Percentiles rank a stretch among this genome's conserved stretches.
Conservation (phyloP, 2,888 invertebrate species). For the Tridacna crocea region DNA sequence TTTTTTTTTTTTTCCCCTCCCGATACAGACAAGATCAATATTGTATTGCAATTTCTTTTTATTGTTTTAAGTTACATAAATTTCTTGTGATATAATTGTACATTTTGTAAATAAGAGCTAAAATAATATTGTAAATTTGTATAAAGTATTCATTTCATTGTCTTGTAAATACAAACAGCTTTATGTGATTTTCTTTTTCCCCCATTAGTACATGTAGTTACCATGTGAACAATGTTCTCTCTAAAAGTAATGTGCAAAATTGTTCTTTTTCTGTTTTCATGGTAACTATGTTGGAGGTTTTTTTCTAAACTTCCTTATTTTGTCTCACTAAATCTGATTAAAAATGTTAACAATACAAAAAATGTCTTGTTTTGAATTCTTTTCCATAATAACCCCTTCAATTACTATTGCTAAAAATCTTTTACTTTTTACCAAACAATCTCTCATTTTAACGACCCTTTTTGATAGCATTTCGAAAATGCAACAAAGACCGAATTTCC, state of each 20-base stretch:
- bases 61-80: too few relatives aligned
- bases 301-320: conserved; percentile 53
- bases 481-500: not conserved
- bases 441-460: too few relatives aligned
- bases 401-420: too few relatives aligned
- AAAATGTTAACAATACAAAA: conserved; percentile 60
- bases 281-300: conserved; percentile 57
- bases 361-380: not conserved
- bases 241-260: not conserved
- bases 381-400: not conserved
- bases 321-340: conserved; percentile 65
- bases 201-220: conserved; percentile 43
- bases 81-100: conserved; percentile 17
- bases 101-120: conserved; percentile 26
- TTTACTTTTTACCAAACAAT: too few relatives aligned
- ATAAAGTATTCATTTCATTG: conserved; percentile 33
- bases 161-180: conserved; percentile 54
- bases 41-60: too few relatives aligned
- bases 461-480: too few relatives aligned
- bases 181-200: conserved; percentile 50
- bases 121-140: conserved; percentile 25
- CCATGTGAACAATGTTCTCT: conserved; percentile 41
- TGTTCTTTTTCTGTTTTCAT: conserved; percentile 42
- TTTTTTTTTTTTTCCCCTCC: not conserved
- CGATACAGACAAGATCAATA: too few relatives aligned